These are phyloP conservation scores for Aromia moschata DNA, from an alignment of 2,888 invertebrate species.

Conservation along the genomic window DNA sequence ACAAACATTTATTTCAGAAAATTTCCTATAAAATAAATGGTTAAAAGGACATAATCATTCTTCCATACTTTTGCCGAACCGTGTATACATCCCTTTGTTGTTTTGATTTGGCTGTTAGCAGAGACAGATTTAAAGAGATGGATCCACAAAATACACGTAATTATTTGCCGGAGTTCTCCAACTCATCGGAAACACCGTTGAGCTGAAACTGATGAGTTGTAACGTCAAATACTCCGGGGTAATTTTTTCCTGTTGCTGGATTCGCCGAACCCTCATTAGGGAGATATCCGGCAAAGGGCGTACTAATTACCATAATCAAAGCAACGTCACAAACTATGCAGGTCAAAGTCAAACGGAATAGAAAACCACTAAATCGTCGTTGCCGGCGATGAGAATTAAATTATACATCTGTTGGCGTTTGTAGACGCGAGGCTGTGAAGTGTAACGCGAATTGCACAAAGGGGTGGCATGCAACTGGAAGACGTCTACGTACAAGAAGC, in stretches of 20 bases:
- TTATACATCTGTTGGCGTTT: background rate
- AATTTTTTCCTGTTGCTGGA: background rate
- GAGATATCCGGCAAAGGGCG: background rate
- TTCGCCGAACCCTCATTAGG: background rate
- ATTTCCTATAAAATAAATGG: too few relatives aligned
- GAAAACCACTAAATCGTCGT: constrained; percentile 9
- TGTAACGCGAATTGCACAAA: constrained; percentile 11
- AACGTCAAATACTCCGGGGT: background rate
- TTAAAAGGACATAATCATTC: too few relatives aligned
- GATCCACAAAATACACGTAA: background rate
- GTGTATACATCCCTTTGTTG: too few relatives aligned
- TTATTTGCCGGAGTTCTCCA: background rate
- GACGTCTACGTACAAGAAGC: too few relatives aligned
- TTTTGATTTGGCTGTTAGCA: background rate
- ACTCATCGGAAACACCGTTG: background rate
- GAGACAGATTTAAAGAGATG: too few relatives aligned
- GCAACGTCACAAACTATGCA: constrained; percentile 16
- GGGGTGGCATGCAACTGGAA: background rate
- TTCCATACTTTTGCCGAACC: too few relatives aligned
- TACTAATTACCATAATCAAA: constrained; percentile 22
- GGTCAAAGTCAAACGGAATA: constrained; percentile 10
- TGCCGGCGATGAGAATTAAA: constrained; percentile 8
- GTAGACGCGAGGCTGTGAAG: background rate
- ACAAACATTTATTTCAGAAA: too few relatives aligned
- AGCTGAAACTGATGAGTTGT: background rate